Evolutionary conservation across 2,888 invertebrate species (phyloP), one percentile per base, ranked within the genome.

Genomic region (Pterostichus madidus): DNA sequence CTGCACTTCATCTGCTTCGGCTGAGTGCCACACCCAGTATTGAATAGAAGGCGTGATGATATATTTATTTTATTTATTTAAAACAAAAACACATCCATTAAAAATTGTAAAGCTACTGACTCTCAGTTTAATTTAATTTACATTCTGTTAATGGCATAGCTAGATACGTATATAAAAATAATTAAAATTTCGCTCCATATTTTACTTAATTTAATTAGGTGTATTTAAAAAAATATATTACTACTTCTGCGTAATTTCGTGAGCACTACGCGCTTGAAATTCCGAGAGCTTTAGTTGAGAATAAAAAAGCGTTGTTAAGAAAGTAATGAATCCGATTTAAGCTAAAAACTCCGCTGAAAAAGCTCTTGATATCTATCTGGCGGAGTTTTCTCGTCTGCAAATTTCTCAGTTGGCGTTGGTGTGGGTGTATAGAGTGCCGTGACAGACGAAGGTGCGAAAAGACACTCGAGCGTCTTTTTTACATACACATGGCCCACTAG

Each of bases 401-500:
- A 24, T 24, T 24, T 24, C 24, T 24, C 44, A 13, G n/a, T 52
- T 8, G 52, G 52, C 13, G 32, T 56, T 56, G 56, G 56, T 8
- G 61, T 8, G 35, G 39, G n/a, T 11, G 35, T 68, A 68, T 39
- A 68, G 64, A 68, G 64, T 68, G 64, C 35, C 24, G n/a, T 68
- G 64, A 68, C 64, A 68, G 35, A 68, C 64, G 64, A 71, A 71
- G 68, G 68, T 71, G 68, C 39, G 68, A 71, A 71, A 44, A 71
- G 68, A 71, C 68, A 71, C 68, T 71, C 44, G 68, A 71, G 68
- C 68, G 68, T 71, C 44, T 44, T 71, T 71, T 71, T 71, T 71
- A 71, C 68, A 71, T 71, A 71, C 68, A 71, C 68, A 71, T 46
- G 17, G 68, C 68, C 68, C 68, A 71, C 68, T 71, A 71, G 68